Percentiles rank a stretch among this genome's conserved stretches.
Evolutionary conservation across 1,140 invertebrate genomes (phyloP).

Genomic region (Diabrotica virgifera): DNA sequence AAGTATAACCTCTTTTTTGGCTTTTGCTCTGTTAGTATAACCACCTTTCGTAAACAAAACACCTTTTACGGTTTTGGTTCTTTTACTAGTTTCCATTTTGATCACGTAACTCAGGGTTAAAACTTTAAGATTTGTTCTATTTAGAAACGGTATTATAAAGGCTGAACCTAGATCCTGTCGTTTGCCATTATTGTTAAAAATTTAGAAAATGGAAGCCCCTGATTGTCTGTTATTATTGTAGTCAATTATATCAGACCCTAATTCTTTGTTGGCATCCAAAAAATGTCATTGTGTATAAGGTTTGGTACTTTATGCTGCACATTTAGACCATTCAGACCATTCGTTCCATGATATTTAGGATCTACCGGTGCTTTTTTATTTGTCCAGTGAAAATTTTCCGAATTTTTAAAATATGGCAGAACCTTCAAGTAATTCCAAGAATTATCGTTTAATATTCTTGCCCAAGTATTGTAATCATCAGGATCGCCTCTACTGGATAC

Average conservation of each 20-base stretch:
- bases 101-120: conserved; percentile 47
- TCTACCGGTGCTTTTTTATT: conserved; percentile 47
- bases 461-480: conserved; percentile 67
- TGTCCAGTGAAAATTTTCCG: conserved; percentile 25
- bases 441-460: conserved; percentile 57
- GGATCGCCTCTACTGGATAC: conserved; percentile 62
- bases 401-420: conserved; percentile 59
- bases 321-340: conserved; percentile 23
- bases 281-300: conserved; percentile 25
- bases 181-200: conserved; percentile 51
- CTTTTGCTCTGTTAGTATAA: conserved; percentile 44
- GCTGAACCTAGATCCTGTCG: conserved; percentile 57
- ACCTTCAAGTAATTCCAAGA: conserved; percentile 67
- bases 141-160: conserved; percentile 52
- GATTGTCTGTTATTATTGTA: conserved; percentile 46
- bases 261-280: conserved; percentile 55
- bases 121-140: conserved; percentile 55
- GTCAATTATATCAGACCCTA: conserved; percentile 54
- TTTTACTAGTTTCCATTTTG: conserved; percentile 54
- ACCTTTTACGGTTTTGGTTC: conserved; percentile 56
- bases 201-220: conserved; percentile 49
- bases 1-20: conserved; percentile 59
- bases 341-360: conserved; percentile 13
- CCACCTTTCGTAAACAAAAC: conserved; percentile 53
- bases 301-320: conserved; percentile 14